phyloP scores from a whole-genome alignment of 2,888 invertebrate species.

The Aricia artaxerxes region DNA sequence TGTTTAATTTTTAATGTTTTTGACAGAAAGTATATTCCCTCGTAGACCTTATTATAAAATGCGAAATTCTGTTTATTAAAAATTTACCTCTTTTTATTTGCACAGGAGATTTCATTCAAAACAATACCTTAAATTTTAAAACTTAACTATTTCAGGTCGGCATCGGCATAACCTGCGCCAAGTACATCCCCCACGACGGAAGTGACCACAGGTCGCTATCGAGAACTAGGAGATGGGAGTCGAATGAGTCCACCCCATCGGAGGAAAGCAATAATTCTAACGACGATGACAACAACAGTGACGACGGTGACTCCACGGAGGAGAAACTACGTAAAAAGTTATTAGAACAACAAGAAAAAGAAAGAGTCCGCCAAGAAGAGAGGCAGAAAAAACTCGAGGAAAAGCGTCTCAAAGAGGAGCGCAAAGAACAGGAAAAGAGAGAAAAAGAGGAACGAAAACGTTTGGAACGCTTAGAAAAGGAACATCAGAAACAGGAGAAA shows the following conservation, averaged over 20 bases:
- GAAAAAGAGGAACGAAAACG: slow-evolving; percentile 52
- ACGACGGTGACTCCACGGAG: slow-evolving; percentile 45
- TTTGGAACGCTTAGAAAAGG: slow-evolving; percentile 52
- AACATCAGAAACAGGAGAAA: slow-evolving; percentile 52
- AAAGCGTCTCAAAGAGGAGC: slow-evolving; percentile 48
- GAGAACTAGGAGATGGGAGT: slow-evolving; percentile 52
- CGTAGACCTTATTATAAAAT: too few relatives aligned
- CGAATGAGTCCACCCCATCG: slow-evolving; percentile 55
- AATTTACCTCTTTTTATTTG: background rate
- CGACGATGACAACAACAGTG: slow-evolving; percentile 48
- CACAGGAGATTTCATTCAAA: background rate
- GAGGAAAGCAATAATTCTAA: slow-evolving; percentile 46
- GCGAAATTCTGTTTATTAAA: too few relatives aligned
- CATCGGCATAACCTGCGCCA: slow-evolving; percentile 65
- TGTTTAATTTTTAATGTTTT: too few relatives aligned
- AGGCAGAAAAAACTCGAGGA: slow-evolving; percentile 50
- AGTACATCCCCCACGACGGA: slow-evolving; percentile 66
- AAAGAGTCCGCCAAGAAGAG: slow-evolving; percentile 45
- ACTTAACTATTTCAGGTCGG: slow-evolving; percentile 57
- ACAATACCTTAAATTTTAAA: slow-evolving; percentile 34
- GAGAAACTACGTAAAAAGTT: slow-evolving; percentile 49
- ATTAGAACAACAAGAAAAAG: slow-evolving; percentile 52
- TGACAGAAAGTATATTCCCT: too few relatives aligned
- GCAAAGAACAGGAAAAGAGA: slow-evolving; percentile 47
- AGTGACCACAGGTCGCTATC: slow-evolving; percentile 50